phyloP scores from a whole-genome alignment of 2,797 vertebrate genomes.

The Pseudotriccus pelzelni region DNA sequence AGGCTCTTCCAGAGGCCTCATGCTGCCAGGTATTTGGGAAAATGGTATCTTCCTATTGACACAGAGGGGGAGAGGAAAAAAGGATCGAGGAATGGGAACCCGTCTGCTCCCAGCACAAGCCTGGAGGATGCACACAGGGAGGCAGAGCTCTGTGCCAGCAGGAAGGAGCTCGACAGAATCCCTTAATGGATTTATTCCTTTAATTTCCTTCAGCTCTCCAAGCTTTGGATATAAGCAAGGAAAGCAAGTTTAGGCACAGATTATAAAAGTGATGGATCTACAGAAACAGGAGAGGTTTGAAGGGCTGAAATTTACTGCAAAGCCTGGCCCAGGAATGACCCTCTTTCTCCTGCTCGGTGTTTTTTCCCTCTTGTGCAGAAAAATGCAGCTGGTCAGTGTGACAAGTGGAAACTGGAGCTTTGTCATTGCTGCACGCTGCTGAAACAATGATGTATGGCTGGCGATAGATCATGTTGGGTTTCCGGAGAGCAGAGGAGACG shows the following conservation, averaged over 20 bases:
- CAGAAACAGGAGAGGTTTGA: background rate
- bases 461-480: constrained; percentile 79
- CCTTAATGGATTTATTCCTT: background rate
- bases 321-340: constrained; percentile 51
- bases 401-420: constrained; percentile 69
- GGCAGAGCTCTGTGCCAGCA: background rate
- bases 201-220: background rate
- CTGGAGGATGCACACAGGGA: background rate
- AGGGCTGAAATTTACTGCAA: constrained; percentile 6
- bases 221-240: background rate
- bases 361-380: background rate
- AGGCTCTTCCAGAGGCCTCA: background rate
- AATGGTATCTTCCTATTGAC: background rate
- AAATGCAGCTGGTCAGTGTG: constrained; percentile 73
- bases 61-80: background rate
- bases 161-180: background rate
- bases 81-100: background rate
- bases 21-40: background rate
- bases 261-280: constrained; percentile 9
- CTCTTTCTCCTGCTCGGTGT: background rate
- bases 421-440: constrained; percentile 64
- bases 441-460: constrained; percentile 76
- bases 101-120: background rate
- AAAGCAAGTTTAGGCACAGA: background rate
- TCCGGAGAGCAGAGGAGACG: constrained; percentile 77